These are phyloP conservation scores for Brachypteracias leptosomus DNA, from an alignment of 2,113 vertebrate genomes.

Conservation along the genomic window DNA sequence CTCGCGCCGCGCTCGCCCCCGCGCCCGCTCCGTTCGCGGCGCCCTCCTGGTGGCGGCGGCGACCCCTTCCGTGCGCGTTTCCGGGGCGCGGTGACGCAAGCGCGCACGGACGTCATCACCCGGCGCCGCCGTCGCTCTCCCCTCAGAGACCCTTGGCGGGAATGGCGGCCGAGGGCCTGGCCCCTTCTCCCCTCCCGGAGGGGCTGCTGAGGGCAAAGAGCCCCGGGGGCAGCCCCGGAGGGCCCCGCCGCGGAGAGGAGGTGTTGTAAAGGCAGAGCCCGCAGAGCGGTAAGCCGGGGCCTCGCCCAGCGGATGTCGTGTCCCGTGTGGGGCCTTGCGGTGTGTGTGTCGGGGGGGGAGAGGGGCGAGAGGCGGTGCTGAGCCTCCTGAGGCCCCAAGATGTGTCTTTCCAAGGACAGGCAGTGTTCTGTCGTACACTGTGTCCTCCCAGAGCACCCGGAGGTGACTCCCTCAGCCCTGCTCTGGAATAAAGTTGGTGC, in stretches of 20 bases:
- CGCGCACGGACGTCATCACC: no score
- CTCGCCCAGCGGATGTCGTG: rapidly evolving
- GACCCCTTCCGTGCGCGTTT: conserved; percentile 18
- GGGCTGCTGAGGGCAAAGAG: no score
- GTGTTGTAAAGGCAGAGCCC: no score
- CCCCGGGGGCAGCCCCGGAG: no score
- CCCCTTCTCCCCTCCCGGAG: no score
- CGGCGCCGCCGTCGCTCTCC: no score
- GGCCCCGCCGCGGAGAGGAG: no score
- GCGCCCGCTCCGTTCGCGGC: neutral
- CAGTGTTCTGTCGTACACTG: rapidly evolving
- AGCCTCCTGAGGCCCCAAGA: rapidly evolving
- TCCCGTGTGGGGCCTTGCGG: rapidly evolving
- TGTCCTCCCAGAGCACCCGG: rapidly evolving
- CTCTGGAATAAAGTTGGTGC: neutral
- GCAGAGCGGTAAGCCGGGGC: neutral
- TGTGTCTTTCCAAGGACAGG: rapidly evolving
- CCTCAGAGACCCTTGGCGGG: no score
- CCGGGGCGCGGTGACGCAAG: no score
- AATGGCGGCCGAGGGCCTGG: no score
- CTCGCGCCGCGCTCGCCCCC: neutral
- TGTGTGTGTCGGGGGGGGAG: rapidly evolving
- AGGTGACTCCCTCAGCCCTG: neutral
- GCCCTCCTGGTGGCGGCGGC: neutral
- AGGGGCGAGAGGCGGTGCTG: no score